Conservation (phyloP, 2,888 invertebrate genomes). For the Herminia tarsipennalis region DNA sequence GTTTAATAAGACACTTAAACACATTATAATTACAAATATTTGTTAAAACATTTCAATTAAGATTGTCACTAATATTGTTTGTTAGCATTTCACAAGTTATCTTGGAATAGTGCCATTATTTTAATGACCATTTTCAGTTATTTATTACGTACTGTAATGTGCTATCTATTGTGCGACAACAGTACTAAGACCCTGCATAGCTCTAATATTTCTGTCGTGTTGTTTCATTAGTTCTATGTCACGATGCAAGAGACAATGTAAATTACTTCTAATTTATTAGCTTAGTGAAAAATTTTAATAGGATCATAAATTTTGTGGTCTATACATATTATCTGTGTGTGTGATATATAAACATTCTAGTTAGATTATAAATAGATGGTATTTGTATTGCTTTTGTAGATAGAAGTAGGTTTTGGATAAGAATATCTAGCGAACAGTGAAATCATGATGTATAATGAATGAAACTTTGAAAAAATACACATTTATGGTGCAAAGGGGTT, state of each 20-base stretch:
- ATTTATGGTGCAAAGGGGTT: too few relatives aligned
- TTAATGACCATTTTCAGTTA: slow-evolving; percentile 32
- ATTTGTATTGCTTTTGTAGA: not conserved
- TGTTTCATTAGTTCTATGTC: slow-evolving; percentile 15
- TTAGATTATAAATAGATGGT: slow-evolving; percentile 6
- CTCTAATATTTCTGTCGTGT: slow-evolving; percentile 27
- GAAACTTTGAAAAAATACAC: too few relatives aligned
- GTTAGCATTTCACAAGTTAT: slow-evolving; percentile 30
- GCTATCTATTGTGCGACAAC: slow-evolving; percentile 9
- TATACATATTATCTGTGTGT: too few relatives aligned
- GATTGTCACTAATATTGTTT: slow-evolving; percentile 25
- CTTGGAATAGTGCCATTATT: slow-evolving; percentile 37
- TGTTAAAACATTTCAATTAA: slow-evolving; percentile 34
- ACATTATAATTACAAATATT: slow-evolving; percentile 7
- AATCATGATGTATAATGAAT: too few relatives aligned
- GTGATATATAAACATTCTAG: slow-evolving; percentile 6
- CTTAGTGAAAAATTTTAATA: slow-evolving; percentile 11
- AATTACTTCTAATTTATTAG: slow-evolving; percentile 9
- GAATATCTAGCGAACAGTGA: too few relatives aligned
- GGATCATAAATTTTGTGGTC: slow-evolving; percentile 13
- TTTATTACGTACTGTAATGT: slow-evolving; percentile 33
- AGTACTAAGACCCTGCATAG: slow-evolving; percentile 12
- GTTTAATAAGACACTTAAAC: too few relatives aligned
- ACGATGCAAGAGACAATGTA: slow-evolving; percentile 1
- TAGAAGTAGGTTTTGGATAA: too few relatives aligned